Base-by-base conservation (phyloP, 2,113 vertebrate species). In the Podarcis cretensis region DNA sequence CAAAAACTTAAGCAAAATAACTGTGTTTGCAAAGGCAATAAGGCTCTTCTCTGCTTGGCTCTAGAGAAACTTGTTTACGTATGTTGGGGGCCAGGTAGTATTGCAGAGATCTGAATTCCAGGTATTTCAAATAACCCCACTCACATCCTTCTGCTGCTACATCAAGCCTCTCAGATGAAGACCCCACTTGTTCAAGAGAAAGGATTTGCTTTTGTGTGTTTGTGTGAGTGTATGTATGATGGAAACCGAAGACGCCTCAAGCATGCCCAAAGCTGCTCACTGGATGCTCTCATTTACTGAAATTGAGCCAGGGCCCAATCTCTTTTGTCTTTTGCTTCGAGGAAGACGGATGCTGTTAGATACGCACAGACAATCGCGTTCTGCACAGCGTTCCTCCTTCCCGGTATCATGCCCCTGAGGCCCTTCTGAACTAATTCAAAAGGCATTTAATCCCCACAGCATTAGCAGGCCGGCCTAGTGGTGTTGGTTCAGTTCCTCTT, bases 251-350 rank as follows among this genome's bases (percentile, higher is more conserved):
- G 90, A 76, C 92, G 86, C 93, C 93, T 92, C 86, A 77, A 94
- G 85, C 35, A 87, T 57, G 79, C 54, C 79, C 6, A 3, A 18
- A 89, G 89, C 87, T 87, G 59, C 91, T 91, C 66, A 83, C 27
- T 80, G 89, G 85, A 89, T 93, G 82, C 80, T 74, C 48, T 87
- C 85, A 93, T 95, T 94, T 95, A 88, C 90, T 92, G 43, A 87
- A 83, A 35, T 69, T 27, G 18, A 54, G 73, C 89, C 91, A 59
- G 85, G 65, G 76, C 30, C 48, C 83, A 73, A 88, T 89, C 74
- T 93, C 9, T 32, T 87, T 59, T 92, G 82, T 0, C 0, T 90
- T 91, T 91, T 83, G 87, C 86, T 92, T 81, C 27, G 77, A 90
- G 59, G 43, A 27, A 91, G 66, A 94, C 91, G 79, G 43, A 83